Base-by-base conservation (phyloP, 1,140 invertebrate species). In the Theocolax elegans region DNA sequence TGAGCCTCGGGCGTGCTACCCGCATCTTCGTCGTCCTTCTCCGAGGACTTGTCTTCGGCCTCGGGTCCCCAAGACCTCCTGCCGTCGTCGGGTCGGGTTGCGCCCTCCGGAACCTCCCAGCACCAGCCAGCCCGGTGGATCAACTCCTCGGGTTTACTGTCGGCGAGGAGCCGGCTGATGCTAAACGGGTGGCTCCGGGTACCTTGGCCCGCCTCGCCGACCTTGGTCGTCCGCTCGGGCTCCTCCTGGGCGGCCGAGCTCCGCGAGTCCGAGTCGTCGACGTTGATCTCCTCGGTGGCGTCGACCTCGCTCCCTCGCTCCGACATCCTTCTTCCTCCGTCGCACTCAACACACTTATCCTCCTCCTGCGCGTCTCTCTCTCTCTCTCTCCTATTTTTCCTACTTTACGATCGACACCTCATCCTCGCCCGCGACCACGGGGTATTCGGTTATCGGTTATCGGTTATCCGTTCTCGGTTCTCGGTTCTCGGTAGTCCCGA, bases 151-250 rank as follows among this genome's bases (percentile, higher is more conserved):
- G 79, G 80, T 60, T 49, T 76, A 23, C 75, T 79, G 4, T 83
- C 83, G 8, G 85, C 87, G 62, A 88, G 62, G 3, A 88, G 73
- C 29, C 88, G 80, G 44, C 87, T 88, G 68, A 88, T 88, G 72
- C 87, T 88, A 72, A 88, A 88, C 8, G 86, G 84, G 38, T 88
- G 83, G 66, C 81, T 83, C 0, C 82, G 77, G 38, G 75, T 35
- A 10, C 4, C 10, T 6, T 10, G 4, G 4, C 10, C 31, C 4
- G 31, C 31, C 10, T 4, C 4, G 4, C 4, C 31, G 4, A 10
- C 10, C 31, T 4, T 35, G 4, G 31, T 35, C 31, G 31, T 35
- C 31, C 4, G 4, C 10, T 35, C 4, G 4, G 77, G 79, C 10
- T 35, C 81, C 42, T 80, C 44, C 6, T 81, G 8, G 77, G 75